phyloP scores from a whole-genome alignment of 1,140 invertebrate genomes.

The Diploscapter pachys region DNA sequence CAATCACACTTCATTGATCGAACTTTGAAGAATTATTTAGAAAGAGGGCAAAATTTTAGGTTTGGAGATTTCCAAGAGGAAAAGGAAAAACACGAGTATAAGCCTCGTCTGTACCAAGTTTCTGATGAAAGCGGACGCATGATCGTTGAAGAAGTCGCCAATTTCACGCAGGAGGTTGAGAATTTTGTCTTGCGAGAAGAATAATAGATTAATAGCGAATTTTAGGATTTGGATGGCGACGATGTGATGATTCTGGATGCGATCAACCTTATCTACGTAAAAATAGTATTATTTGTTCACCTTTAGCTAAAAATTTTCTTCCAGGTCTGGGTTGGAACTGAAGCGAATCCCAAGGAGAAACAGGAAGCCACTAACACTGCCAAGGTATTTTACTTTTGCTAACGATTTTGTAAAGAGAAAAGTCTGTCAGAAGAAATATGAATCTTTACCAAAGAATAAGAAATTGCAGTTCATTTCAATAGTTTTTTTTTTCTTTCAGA shows the following conservation, averaged over 20 bases:
- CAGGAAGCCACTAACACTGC: conserved; percentile 66
- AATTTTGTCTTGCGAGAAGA: conserved; percentile 23
- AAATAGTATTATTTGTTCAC: conserved; percentile 69
- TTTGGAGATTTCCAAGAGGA: conserved; percentile 47
- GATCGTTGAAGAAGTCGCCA: conserved; percentile 68
- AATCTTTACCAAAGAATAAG: conserved; percentile 22
- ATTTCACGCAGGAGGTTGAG: conserved; percentile 62
- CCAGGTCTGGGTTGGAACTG: conserved; percentile 75
- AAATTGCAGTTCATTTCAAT: background rate
- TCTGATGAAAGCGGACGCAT: conserved; percentile 61
- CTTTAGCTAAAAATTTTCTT: conserved; percentile 67
- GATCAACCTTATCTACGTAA: conserved; percentile 69
- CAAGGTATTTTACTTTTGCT: conserved; percentile 42
- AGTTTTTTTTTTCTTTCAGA: background rate
- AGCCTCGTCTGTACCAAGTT: conserved; percentile 70
- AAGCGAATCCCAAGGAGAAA: conserved; percentile 70
- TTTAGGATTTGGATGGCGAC: conserved; percentile 71
- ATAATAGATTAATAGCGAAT: conserved; percentile 57
- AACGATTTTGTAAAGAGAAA: background rate
- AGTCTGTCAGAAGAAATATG: background rate
- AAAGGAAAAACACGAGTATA: conserved; percentile 42
- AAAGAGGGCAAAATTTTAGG: background rate
- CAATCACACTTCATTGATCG: too few species aligned
- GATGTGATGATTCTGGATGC: conserved; percentile 84
- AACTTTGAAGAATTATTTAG: too few species aligned